A percentile compares a stretch with the other conserved stretches of the same genome.
Evolutionary conservation across 2,797 vertebrate genomes (phyloP).

Genomic region (Chelmon rostratus): DNA sequence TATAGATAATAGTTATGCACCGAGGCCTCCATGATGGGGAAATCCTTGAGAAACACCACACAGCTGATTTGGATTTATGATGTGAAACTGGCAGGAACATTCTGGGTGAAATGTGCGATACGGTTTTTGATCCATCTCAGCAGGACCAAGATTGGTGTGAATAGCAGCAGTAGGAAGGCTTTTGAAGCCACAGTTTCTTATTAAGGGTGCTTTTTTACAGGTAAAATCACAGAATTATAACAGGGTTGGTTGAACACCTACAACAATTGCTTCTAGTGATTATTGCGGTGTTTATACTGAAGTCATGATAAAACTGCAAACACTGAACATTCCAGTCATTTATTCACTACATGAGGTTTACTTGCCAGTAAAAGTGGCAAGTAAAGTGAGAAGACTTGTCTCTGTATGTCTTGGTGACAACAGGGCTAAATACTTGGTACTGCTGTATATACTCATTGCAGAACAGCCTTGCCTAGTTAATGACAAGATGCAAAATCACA

Average conservation of each 20-base stretch:
- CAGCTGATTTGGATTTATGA: conserved; percentile 26
- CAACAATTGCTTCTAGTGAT: neutral
- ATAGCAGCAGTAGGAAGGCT: neutral
- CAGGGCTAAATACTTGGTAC: neutral
- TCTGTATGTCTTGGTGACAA: neutral
- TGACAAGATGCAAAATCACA: neutral
- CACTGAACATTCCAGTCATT: neutral
- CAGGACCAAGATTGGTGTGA: neutral
- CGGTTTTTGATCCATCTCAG: neutral
- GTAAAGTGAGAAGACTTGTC: neutral
- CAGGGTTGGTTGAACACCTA: neutral
- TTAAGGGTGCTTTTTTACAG: conserved; percentile 5
- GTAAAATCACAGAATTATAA: neutral
- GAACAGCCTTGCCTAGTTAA: neutral
- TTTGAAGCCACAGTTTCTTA: neutral
- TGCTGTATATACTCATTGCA: neutral
- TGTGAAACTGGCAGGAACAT: conserved; percentile 2
- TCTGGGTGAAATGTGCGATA: conserved; percentile 2
- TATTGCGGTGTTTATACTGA: conserved; percentile 11
- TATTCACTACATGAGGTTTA: conserved; percentile 7
- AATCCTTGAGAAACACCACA: conserved; percentile 36
- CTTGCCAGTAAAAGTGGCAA: neutral
- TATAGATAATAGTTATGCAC: conserved; percentile 78
- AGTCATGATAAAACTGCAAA: neutral
- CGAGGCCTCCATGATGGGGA: conserved; percentile 60